Percentiles rank a stretch among this genome's conserved stretches.
Conservation (phyloP, 2,797 vertebrate species). For the Lutjanus argentimaculatus region DNA sequence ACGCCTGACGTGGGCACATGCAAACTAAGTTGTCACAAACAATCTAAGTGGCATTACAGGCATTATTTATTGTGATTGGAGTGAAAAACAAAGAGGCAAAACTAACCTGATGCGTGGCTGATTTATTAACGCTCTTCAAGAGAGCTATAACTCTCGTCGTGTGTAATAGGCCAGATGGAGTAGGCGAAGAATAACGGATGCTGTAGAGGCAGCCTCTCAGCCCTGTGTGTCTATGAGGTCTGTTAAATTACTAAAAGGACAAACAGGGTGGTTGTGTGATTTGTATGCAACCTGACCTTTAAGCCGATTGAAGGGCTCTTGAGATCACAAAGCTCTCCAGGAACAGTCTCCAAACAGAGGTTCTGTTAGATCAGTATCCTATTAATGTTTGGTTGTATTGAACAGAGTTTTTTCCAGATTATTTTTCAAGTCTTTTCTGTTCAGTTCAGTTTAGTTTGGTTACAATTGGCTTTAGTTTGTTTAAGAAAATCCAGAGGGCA, state of each 20-base stretch:
- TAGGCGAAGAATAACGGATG: constrained; percentile 51
- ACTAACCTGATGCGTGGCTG: constrained; percentile 61
- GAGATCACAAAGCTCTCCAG: constrained; percentile 53
- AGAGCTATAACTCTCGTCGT: constrained; percentile 63
- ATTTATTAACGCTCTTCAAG: constrained; percentile 73
- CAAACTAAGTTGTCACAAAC: constrained; percentile 62
- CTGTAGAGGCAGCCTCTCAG: constrained; percentile 61
- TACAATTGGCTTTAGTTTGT: background rate
- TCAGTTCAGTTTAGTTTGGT: background rate
- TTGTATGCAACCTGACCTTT: constrained; percentile 82
- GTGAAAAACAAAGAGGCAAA: constrained; percentile 68
- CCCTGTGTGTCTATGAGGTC: constrained; percentile 51
- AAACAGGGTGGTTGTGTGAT: constrained; percentile 71
- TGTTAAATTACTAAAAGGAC: constrained; percentile 77
- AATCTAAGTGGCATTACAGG: constrained; percentile 44
- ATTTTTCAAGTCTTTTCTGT: background rate
- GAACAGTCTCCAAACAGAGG: constrained; percentile 67
- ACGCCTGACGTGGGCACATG: constrained; percentile 22
- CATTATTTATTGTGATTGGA: constrained; percentile 72
- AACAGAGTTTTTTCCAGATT: constrained; percentile 22
- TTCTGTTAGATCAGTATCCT: constrained; percentile 67
- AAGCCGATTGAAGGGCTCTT: constrained; percentile 65
- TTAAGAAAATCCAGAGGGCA: background rate
- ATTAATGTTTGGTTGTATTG: constrained; percentile 60
- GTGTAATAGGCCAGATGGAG: constrained; percentile 70